Conservation (phyloP, 1,140 invertebrate species). For the Zaprionus africanus region DNA sequence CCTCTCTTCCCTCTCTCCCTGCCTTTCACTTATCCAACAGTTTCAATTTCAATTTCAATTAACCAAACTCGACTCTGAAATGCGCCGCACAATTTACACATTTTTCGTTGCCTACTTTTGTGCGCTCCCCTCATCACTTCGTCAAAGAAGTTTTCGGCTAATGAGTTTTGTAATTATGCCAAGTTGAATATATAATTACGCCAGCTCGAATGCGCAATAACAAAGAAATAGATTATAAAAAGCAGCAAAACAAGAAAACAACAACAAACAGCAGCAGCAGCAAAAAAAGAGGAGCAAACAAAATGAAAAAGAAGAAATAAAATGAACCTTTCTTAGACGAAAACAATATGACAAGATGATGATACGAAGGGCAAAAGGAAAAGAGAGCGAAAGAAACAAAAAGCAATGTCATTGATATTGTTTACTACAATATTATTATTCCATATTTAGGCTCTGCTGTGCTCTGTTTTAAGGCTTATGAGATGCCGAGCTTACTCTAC, state of each 20-base stretch:
- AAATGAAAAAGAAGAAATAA: not conserved
- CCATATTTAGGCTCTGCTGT: not conserved
- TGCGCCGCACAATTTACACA: constrained; percentile 57
- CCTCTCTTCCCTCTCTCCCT: no score
- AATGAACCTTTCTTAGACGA: not conserved
- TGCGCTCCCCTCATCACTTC: constrained; percentile 3
- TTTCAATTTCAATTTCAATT: constrained; percentile 44
- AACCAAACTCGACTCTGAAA: constrained; percentile 15
- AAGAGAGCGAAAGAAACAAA: not conserved
- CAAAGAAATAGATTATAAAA: constrained; percentile 18
- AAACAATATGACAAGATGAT: not conserved
- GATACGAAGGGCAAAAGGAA: not conserved
- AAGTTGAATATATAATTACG: constrained; percentile 63
- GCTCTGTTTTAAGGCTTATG: no score
- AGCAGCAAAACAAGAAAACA: not conserved
- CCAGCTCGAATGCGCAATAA: constrained; percentile 27
- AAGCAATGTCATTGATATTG: not conserved
- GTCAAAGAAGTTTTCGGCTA: constrained; percentile 40
- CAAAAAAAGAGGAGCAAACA: constrained; percentile 1
- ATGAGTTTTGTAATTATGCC: constrained; percentile 75
- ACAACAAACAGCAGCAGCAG: not conserved
- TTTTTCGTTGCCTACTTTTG: constrained; percentile 63
- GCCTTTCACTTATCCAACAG: not conserved
- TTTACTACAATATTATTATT: not conserved
- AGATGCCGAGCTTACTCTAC: no score